Conservation (phyloP, 2,113 vertebrate genomes). For the Nesospiza acunhae region DNA sequence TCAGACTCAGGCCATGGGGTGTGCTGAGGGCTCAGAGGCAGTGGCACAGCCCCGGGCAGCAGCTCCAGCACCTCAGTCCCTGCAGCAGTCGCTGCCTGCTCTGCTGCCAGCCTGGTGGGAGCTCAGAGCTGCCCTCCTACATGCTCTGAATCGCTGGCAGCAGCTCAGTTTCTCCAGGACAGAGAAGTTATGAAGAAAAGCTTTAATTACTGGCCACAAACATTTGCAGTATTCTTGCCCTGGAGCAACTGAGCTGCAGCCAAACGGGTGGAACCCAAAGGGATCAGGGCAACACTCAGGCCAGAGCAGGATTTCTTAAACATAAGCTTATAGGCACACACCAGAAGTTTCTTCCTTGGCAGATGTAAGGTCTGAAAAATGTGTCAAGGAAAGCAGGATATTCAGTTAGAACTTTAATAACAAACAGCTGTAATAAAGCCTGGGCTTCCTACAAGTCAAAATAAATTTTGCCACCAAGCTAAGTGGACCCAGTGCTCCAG, state of each 20-base stretch:
- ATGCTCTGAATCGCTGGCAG: background rate
- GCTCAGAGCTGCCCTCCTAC: background rate
- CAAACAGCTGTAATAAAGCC: constrained; percentile 33
- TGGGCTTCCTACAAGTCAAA: background rate
- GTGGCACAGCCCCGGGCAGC: background rate
- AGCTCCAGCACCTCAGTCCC: background rate
- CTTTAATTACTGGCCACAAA: background rate
- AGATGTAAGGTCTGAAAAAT: constrained; percentile 9
- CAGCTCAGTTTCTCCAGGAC: background rate
- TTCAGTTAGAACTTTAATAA: constrained; percentile 35
- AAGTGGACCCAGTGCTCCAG: background rate
- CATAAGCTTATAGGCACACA: constrained; percentile 1
- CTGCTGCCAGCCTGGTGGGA: background rate
- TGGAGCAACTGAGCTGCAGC: background rate
- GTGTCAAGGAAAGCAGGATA: constrained; percentile 7
- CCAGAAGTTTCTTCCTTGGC: constrained; percentile 27
- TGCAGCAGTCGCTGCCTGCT: background rate
- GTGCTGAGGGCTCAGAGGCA: background rate
- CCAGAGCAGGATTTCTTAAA: background rate
- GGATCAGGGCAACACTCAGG: background rate
- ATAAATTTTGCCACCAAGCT: background rate
- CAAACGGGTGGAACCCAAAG: background rate
- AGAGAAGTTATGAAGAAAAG: background rate
- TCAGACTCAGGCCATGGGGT: background rate
- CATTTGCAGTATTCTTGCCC: background rate